Evolutionary conservation across 2,113 vertebrate species (phyloP).

Genomic region (Apodemus sylvaticus): DNA sequence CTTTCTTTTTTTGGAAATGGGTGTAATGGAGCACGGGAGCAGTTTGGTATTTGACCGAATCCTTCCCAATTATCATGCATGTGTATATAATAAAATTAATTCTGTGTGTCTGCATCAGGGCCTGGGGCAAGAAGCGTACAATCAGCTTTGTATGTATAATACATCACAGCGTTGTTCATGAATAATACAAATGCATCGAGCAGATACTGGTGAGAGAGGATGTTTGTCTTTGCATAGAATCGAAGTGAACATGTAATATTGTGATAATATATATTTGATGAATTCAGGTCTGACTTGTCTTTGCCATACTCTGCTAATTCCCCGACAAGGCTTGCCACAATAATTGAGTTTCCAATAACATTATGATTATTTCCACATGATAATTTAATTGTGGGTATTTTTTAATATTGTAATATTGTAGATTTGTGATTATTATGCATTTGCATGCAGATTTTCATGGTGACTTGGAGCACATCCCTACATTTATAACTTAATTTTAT

Average conservation of each 20-base stretch:
- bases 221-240: constrained; percentile 99
- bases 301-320: constrained; percentile 99
- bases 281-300: constrained; percentile 99
- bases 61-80: constrained; percentile 99
- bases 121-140: constrained; percentile 94
- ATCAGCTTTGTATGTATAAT: constrained; percentile 99
- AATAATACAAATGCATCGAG: constrained; percentile 99
- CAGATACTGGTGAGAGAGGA: constrained; percentile 94
- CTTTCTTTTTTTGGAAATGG: constrained; percentile 79
- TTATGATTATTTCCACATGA: constrained; percentile 99
- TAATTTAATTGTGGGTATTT: constrained; percentile 99
- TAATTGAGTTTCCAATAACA: constrained; percentile 99
- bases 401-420: constrained; percentile 99
- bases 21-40: constrained; percentile 85
- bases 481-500: constrained; percentile 98
- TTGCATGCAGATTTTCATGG: constrained; percentile 98
- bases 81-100: constrained; percentile 99
- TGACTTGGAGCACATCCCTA: constrained; percentile 97
- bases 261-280: constrained; percentile 99
- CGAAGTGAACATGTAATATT: constrained; percentile 99
- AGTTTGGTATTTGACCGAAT: constrained; percentile 95
- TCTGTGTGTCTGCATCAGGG: constrained; percentile 96
- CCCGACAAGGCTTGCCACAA: constrained; percentile 96
- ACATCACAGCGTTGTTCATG: constrained; percentile 99
- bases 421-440: constrained; percentile 99